A percentile compares a stretch with the other conserved stretches of the same genome.
Evolutionary conservation across 1,140 invertebrate species (phyloP).

Genomic region (Drosophila parabipectinata): DNA sequence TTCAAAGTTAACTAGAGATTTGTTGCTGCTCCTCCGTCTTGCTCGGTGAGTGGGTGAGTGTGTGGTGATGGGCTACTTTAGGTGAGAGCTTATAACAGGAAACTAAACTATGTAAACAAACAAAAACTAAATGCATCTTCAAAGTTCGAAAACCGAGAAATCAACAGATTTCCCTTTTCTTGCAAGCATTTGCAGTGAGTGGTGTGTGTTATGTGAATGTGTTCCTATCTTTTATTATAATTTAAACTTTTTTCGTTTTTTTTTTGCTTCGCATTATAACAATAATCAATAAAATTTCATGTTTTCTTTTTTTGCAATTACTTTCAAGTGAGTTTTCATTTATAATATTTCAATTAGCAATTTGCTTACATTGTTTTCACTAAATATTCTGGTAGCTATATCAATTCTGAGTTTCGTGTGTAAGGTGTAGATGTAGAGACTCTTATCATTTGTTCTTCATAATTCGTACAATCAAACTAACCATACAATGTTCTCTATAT

Average conservation of each 20-base stretch:
- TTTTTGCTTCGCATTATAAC: constrained; percentile 81
- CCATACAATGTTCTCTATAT: constrained; percentile 46
- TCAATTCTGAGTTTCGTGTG: constrained; percentile 31
- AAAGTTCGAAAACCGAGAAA: constrained; percentile 20
- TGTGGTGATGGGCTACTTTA: constrained; percentile 34
- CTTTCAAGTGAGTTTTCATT: constrained; percentile 25
- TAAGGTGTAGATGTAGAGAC: constrained; percentile 20
- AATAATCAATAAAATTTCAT: constrained; percentile 81
- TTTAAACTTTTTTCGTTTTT: constrained; percentile 29
- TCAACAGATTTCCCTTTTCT: constrained; percentile 21
- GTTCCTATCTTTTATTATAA: constrained; percentile 32
- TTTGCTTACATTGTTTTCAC: constrained; percentile 44
- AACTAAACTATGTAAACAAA: constrained; percentile 47
- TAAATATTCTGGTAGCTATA: constrained; percentile 40
- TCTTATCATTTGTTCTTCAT: constrained; percentile 8
- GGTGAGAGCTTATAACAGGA: constrained; percentile 46
- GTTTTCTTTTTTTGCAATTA: constrained; percentile 72
- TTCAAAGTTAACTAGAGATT: constrained; percentile 73
- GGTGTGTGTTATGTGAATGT: constrained; percentile 26
- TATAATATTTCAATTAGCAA: constrained; percentile 52
- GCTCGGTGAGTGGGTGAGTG: constrained; percentile 22
- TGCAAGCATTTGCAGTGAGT: constrained; percentile 46
- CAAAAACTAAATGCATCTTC: constrained; percentile 67
- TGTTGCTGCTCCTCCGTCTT: constrained; percentile 28
- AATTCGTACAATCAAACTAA: constrained; percentile 47